phyloP scores from a whole-genome alignment of 1,140 invertebrate species.

The Phymastichus coffea region DNA sequence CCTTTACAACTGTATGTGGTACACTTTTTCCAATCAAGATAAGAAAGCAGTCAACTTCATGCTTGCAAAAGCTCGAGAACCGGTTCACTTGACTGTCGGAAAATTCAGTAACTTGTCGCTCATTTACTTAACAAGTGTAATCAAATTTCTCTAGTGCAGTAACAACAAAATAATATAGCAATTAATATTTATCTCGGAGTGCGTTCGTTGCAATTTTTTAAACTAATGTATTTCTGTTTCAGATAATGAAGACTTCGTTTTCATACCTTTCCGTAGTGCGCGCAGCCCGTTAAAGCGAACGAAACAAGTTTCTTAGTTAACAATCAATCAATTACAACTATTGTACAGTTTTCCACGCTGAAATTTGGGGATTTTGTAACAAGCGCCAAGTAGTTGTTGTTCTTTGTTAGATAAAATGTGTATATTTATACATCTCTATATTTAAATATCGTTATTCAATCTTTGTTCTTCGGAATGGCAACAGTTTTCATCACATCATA shows the following conservation, averaged over 20 bases:
- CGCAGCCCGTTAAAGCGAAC: constrained; percentile 2
- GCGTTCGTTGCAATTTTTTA: background rate
- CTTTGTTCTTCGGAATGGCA: no score
- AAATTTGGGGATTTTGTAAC: background rate
- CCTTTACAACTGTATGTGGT: constrained; percentile 10
- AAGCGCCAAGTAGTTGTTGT: no score
- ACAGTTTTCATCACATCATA: no score
- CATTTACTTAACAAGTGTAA: constrained; percentile 14
- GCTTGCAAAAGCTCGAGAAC: constrained; percentile 12
- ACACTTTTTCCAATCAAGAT: background rate
- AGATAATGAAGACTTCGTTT: constrained; percentile 25
- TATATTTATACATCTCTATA: no score
- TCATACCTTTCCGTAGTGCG: constrained; percentile 13
- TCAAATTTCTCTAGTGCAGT: background rate
- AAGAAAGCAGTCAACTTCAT: constrained; percentile 4
- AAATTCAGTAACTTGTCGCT: constrained; percentile 21
- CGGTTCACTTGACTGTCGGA: constrained; percentile 13
- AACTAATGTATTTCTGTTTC: background rate
- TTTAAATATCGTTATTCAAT: no score
- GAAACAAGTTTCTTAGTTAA: no score
- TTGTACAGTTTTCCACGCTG: no score
- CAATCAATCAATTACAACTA: no score
- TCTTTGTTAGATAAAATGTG: no score
- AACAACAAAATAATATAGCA: no score
- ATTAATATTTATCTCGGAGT: no score